phyloP scores from a whole-genome alignment of 2,888 invertebrate species.

The Caenorhabditis angaria region DNA sequence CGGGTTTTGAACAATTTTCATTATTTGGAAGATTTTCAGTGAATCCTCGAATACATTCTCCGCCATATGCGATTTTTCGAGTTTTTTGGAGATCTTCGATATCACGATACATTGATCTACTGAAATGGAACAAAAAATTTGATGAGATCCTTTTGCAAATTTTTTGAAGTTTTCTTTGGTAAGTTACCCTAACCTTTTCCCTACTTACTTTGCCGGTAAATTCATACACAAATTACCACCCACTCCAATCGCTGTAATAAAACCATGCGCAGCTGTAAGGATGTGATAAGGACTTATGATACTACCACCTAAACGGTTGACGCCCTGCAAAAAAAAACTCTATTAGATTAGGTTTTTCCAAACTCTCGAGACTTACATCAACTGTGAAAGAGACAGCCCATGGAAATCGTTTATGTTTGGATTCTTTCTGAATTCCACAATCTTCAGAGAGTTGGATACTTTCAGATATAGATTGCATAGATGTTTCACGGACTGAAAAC shows the following conservation, averaged over 20 bases:
- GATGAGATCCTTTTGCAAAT: neutral
- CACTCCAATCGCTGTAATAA: slow-evolving; percentile 54
- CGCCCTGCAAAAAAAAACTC: slow-evolving; percentile 37
- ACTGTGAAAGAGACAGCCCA: slow-evolving; percentile 65
- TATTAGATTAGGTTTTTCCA: neutral
- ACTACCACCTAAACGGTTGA: slow-evolving; percentile 61
- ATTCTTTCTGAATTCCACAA: slow-evolving; percentile 32
- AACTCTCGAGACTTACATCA: slow-evolving; percentile 12
- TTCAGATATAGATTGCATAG: slow-evolving; percentile 14
- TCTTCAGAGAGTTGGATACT: slow-evolving; percentile 11
- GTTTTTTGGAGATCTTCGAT: slow-evolving; percentile 45
- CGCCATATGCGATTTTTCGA: slow-evolving; percentile 62
- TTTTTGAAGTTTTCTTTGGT: neutral
- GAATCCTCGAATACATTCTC: slow-evolving; percentile 63
- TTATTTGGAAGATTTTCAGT: slow-evolving; percentile 47
- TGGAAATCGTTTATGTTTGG: slow-evolving; percentile 45
- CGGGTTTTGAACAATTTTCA: slow-evolving; percentile 37
- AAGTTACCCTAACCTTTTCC: neutral
- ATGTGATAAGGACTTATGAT: slow-evolving; percentile 70
- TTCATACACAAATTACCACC: slow-evolving; percentile 25
- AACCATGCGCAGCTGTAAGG: slow-evolving; percentile 70
- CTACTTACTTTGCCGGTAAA: slow-evolving; percentile 12
- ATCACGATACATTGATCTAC: slow-evolving; percentile 53
- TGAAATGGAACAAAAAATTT: slow-evolving; percentile 11
- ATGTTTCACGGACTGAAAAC: slow-evolving; percentile 26